Percentiles rank a stretch among this genome's conserved stretches.
Evolutionary conservation across 1,140 invertebrate genomes (phyloP).

Genomic region (Aphelenchoides besseyi): DNA sequence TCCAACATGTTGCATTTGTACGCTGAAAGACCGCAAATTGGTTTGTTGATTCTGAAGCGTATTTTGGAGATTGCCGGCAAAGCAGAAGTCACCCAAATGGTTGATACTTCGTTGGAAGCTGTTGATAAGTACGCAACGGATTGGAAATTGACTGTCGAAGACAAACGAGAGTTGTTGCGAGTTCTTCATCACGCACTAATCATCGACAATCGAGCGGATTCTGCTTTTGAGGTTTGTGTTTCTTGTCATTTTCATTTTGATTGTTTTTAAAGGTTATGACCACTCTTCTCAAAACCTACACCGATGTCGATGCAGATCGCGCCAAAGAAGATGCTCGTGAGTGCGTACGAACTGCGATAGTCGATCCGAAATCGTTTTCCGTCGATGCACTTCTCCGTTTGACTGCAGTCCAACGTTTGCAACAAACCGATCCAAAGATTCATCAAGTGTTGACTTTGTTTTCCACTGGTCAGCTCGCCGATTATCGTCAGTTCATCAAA

Average conservation of each 20-base stretch:
- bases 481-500: constrained; percentile 50
- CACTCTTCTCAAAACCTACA: constrained; percentile 51
- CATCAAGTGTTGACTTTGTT: constrained; percentile 53
- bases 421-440: constrained; percentile 52
- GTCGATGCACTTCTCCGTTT: constrained; percentile 58
- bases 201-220: constrained; percentile 37
- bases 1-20: constrained; percentile 48
- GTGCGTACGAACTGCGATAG: constrained; percentile 57
- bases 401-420: constrained; percentile 50
- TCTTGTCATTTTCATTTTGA: constrained; percentile 9
- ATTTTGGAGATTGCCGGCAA: constrained; percentile 35
- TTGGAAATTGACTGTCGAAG: constrained; percentile 33
- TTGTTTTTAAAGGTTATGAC: constrained; percentile 54
- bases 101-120: constrained; percentile 36
- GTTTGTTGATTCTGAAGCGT: constrained; percentile 35
- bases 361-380: constrained; percentile 54
- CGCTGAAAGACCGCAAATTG: constrained; percentile 24
- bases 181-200: constrained; percentile 38
- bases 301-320: constrained; percentile 43
- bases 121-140: constrained; percentile 29
- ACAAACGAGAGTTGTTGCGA: constrained; percentile 44
- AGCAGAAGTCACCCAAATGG: constrained; percentile 31
- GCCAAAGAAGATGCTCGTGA: constrained; percentile 55
- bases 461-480: constrained; percentile 43
- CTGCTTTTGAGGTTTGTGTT: constrained; percentile 42